These are phyloP conservation scores for Calameuta pallipes DNA, from an alignment of 2,888 invertebrate genomes.

Conservation along the genomic window DNA sequence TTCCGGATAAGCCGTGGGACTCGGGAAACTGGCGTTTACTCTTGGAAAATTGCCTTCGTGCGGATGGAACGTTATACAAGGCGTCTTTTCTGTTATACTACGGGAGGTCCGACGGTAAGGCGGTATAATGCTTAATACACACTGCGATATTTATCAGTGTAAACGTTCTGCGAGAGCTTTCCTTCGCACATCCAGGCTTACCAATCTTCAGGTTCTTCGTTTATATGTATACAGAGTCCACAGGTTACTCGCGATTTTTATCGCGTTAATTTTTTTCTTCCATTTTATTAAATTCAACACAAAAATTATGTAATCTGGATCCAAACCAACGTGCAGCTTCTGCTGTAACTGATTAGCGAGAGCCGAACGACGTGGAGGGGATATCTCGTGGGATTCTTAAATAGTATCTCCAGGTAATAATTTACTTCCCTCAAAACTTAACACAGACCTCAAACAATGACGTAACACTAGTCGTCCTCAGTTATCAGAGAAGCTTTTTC, in stretches of 20 bases:
- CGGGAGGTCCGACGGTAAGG: background rate
- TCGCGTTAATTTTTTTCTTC: no score
- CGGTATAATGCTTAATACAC: background rate
- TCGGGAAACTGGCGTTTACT: constrained; percentile 28
- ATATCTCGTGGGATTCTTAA: background rate
- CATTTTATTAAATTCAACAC: background rate
- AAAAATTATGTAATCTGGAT: background rate
- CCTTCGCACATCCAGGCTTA: no score
- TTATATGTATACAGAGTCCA: background rate
- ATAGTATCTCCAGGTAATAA: background rate
- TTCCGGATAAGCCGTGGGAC: background rate
- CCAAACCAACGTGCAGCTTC: background rate
- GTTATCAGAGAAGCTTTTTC: no score
- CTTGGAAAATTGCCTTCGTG: constrained; percentile 40
- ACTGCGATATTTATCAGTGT: background rate
- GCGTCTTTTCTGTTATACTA: background rate
- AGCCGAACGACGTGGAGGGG: background rate
- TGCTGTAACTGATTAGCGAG: background rate
- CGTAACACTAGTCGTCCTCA: no score
- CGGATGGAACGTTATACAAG: background rate
- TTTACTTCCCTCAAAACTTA: background rate
- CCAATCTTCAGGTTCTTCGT: background rate
- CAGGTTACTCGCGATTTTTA: background rate
- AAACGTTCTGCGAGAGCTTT: background rate
- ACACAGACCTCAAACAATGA: background rate